Conservation (phyloP, 53 echinoderm and acorn worm species). For the Antedon mediterranea region DNA sequence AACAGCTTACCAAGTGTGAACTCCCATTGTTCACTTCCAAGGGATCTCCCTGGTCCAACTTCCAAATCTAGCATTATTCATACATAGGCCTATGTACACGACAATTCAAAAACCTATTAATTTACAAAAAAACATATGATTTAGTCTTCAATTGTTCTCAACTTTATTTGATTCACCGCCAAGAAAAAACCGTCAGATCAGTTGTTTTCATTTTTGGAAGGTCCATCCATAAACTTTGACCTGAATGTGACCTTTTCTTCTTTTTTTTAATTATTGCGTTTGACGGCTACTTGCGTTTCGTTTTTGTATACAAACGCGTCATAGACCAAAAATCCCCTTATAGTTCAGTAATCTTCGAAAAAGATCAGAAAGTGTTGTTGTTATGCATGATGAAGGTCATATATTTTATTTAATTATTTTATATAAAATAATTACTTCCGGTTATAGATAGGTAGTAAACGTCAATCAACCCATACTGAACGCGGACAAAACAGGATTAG, state of each 20-base stretch:
- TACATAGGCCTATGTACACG: not conserved
- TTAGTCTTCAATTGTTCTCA: not conserved
- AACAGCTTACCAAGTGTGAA: constrained; percentile 74
- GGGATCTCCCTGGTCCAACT: constrained; percentile 85
- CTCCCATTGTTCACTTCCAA: constrained; percentile 94
- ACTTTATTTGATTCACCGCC: not conserved
- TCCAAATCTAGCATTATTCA: constrained; percentile 88
- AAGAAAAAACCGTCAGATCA: not conserved
- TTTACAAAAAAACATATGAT: not conserved
- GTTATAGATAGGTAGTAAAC: too few relatives aligned
- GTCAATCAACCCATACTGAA: too few relatives aligned
- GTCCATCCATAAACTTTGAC: not conserved
- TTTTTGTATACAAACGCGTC: too few relatives aligned
- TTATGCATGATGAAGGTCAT: too few relatives aligned
- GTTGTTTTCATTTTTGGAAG: not conserved
- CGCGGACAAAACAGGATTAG: too few relatives aligned
- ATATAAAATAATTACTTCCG: too few relatives aligned
- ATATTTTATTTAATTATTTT: too few relatives aligned
- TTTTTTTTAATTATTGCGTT: not conserved
- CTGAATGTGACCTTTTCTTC: not conserved
- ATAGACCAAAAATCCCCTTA: too few relatives aligned
- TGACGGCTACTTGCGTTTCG: too few relatives aligned
- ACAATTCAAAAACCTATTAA: not conserved
- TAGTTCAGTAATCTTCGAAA: too few relatives aligned
- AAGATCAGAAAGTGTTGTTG: too few relatives aligned